Evolutionary conservation across 2,888 invertebrate genomes (phyloP).

Genomic region (Eumacrocentrus americanus): DNA sequence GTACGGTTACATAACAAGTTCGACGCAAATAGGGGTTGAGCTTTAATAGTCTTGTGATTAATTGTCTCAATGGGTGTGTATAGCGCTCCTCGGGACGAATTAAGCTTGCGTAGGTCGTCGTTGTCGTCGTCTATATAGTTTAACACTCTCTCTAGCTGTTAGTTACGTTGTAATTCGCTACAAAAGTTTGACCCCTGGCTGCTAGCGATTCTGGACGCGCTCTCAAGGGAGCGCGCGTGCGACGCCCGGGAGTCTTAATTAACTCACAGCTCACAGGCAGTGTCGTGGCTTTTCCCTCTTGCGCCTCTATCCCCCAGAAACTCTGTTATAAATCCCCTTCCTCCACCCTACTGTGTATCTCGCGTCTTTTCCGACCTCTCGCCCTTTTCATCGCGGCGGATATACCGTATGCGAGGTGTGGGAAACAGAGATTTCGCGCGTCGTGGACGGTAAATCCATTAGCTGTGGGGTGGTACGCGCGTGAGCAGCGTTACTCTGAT

Average conservation of each 20-base stretch:
- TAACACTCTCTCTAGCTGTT: too few species aligned
- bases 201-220: conserved; percentile 9
- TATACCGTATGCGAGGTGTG: background rate
- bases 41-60: conserved; percentile 6
- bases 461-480: too few species aligned
- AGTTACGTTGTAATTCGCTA: background rate
- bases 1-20: conserved; percentile 3
- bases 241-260: conserved; percentile 23
- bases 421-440: conserved; percentile 20
- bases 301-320: conserved; percentile 29
- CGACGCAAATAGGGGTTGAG: conserved; percentile 4
- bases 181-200: conserved; percentile 8
- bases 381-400: conserved; percentile 6
- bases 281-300: conserved; percentile 19
- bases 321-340: conserved; percentile 38
- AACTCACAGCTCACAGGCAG: conserved; percentile 11
- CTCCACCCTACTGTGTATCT: conserved; percentile 26
- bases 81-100: background rate
- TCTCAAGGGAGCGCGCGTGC: background rate
- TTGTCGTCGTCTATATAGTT: too few species aligned
- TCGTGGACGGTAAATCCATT: conserved; percentile 26
- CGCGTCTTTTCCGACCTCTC: conserved; percentile 32
- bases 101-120: background rate
- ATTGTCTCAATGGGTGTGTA: background rate
- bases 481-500: too few species aligned